Percentiles rank a stretch among this genome's conserved stretches.
phyloP scores from a whole-genome alignment of 2,888 invertebrate genomes.

The Beris morrisii region DNA sequence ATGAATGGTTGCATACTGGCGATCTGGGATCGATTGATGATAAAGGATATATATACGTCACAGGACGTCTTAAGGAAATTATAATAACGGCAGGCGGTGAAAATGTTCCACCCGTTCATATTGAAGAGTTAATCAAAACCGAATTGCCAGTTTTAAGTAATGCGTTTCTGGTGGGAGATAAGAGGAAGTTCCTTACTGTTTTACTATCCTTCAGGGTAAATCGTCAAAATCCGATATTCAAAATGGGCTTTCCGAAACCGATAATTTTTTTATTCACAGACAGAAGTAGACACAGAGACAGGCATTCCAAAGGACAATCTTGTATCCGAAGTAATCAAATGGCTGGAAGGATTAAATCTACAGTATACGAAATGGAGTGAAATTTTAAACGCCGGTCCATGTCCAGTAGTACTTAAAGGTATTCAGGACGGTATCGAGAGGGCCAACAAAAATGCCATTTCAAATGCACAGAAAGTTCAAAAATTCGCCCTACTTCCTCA shows the following conservation, averaged over 20 bases:
- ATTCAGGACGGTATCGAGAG: slow-evolving; percentile 72
- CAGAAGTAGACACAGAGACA: slow-evolving; percentile 70
- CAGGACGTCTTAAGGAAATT: slow-evolving; percentile 78
- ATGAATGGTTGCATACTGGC: slow-evolving; percentile 86
- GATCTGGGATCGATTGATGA: slow-evolving; percentile 81
- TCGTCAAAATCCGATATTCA: slow-evolving; percentile 61
- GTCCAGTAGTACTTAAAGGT: slow-evolving; percentile 63
- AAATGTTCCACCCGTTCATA: slow-evolving; percentile 84
- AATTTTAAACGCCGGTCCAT: slow-evolving; percentile 61
- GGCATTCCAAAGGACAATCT: slow-evolving; percentile 69
- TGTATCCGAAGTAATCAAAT: slow-evolving; percentile 62
- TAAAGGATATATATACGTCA: slow-evolving; percentile 73
- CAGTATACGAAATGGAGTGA: slow-evolving; percentile 68
- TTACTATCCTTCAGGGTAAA: slow-evolving; percentile 80
- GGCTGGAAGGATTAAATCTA: slow-evolving; percentile 66
- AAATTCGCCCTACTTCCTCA: slow-evolving; percentile 76
- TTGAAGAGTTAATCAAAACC: slow-evolving; percentile 78
- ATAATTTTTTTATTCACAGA: slow-evolving; percentile 53
- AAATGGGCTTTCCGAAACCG: no score
- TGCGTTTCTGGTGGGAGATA: slow-evolving; percentile 84
- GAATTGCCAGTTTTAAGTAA: slow-evolving; percentile 78
- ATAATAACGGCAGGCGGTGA: slow-evolving; percentile 94
- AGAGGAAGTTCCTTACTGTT: slow-evolving; percentile 81
- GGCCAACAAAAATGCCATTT: slow-evolving; percentile 73
- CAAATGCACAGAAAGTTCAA: slow-evolving; percentile 80